Base-by-base conservation (phyloP, 2,888 invertebrate species). In the Melinaea marsaeus region DNA sequence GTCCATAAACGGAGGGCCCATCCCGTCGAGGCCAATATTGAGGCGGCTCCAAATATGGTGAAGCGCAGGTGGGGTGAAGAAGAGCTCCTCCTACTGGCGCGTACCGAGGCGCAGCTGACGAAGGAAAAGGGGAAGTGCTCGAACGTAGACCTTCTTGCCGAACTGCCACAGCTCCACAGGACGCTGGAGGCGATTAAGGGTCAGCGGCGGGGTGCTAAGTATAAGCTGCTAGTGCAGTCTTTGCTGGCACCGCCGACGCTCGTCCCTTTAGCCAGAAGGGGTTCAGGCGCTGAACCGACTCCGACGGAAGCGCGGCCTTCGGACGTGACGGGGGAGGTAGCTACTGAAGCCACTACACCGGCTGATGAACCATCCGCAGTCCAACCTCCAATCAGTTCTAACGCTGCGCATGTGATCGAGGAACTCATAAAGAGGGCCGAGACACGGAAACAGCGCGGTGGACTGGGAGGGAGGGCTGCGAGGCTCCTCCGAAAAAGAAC, bases 21-120 rank as follows among this genome's bases (percentile, higher is more conserved):
- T 60, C 68, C 68, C 34, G 63, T 65, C 2, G 64, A 64, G 45
- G 66, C 68, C 2, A 69, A 72, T 58, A 58, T 58, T 47, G 67
- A 63, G 47, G 65, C 69, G 9, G 69, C 68, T 47, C 67, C 68
- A 6, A 58, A 48, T n/a, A 35, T 42, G 65, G 69, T 67, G 62
- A 69, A 71, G 65, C 66, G 68, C 13, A 65, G 67, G 61, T 69
- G 69, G 72, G 13, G 60, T n/a, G 69, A 66, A 0, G 69, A 70
- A 60, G 67, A 71, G 60, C 34, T 70, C 4, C 61, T 58, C 7
- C 59, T 69, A n/a, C 32, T 69, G 22, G 22, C 22, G 22, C 22
- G 22, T 22, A 22, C 22, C 22, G 22, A 22, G 22, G 22, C 22
- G 22, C 22, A 22, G 22, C 22, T 22, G 22, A 22, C 22, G 22